These are phyloP conservation scores for Diarsia mendica DNA, from an alignment of 2,888 invertebrate genomes.

Conservation along the genomic window DNA sequence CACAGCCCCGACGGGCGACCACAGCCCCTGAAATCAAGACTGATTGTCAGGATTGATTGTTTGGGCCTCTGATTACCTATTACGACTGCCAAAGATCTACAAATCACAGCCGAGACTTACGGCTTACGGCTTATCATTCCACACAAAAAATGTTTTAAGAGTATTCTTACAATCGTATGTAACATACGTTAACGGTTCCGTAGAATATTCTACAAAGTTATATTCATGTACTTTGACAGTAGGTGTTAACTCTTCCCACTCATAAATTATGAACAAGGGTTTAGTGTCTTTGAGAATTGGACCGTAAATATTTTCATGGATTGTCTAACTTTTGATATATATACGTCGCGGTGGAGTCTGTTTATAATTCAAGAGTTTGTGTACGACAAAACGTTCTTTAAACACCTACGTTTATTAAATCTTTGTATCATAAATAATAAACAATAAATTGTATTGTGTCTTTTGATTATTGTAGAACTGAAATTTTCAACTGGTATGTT, in stretches of 20 bases:
- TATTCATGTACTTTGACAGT: background rate
- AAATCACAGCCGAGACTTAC: too few species aligned
- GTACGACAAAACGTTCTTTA: too few species aligned
- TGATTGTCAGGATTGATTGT: too few species aligned
- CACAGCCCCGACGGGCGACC: too few species aligned
- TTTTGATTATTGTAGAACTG: background rate
- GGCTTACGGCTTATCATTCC: background rate
- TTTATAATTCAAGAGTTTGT: background rate
- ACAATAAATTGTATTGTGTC: background rate
- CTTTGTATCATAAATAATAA: background rate
- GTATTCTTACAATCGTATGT: background rate
- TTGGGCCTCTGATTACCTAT: too few species aligned
- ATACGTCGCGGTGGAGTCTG: background rate
- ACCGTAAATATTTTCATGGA: background rate
- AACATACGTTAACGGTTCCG: background rate
- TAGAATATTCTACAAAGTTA: background rate
- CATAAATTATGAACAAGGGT: constrained; percentile 2
- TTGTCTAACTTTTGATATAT: background rate
- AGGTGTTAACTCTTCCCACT: background rate
- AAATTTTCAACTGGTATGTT: background rate
- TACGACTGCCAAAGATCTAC: too few species aligned
- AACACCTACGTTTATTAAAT: background rate
- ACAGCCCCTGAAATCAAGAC: too few species aligned
- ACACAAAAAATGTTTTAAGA: background rate
- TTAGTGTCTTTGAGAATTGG: background rate